A percentile compares a stretch with the other conserved stretches of the same genome.
phyloP scores from a whole-genome alignment of 2,113 vertebrate genomes.

The Hylia prasina region DNA sequence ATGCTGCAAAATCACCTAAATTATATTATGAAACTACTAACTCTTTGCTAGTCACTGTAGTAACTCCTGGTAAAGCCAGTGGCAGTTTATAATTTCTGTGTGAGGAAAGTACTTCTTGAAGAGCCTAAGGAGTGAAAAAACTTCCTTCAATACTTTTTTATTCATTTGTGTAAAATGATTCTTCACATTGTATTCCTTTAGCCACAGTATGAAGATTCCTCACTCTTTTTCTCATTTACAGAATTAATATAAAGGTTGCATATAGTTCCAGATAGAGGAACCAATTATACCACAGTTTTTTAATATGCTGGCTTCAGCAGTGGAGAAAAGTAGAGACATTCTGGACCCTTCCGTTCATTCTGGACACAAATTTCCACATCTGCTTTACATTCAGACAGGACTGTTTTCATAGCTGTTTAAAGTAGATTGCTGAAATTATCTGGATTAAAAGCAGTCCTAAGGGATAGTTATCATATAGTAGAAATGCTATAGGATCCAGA shows the following conservation, averaged over 20 bases:
- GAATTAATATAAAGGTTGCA: background rate
- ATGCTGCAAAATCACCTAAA: background rate
- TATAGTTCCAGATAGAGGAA: background rate
- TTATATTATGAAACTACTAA: background rate
- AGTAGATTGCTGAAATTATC: background rate
- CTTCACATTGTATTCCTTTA: background rate
- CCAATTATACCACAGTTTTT: background rate
- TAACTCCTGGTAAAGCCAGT: background rate
- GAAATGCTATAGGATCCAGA: background rate
- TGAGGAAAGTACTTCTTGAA: background rate
- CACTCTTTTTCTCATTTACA: background rate
- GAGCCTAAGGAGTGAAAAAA: background rate
- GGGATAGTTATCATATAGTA: background rate
- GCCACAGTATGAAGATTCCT: background rate
- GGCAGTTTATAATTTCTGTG: background rate
- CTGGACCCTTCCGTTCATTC: background rate
- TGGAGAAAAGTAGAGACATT: background rate
- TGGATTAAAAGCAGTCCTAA: constrained; percentile 7
- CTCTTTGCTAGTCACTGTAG: background rate
- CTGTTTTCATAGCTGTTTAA: background rate
- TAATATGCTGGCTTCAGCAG: background rate
- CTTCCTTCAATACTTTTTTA: background rate
- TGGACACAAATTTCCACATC: background rate
- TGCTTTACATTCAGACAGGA: background rate
- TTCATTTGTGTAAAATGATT: background rate